Conservation (phyloP, 2,888 invertebrate genomes). For the Fragum whitleyi region DNA sequence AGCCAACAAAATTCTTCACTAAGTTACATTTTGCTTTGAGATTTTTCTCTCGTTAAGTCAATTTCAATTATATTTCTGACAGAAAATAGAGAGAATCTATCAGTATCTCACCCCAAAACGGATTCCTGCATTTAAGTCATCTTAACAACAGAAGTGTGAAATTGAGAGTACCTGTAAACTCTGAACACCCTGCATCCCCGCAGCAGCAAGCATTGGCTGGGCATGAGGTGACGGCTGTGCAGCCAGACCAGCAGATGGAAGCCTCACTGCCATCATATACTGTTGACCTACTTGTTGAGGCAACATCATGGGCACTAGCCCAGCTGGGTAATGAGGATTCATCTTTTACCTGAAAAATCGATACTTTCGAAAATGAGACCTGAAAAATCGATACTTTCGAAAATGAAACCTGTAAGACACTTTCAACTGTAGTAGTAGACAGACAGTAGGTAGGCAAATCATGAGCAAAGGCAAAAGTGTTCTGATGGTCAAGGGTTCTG, state of each 20-base stretch:
- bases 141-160: too few species aligned
- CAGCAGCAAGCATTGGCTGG: constrained; percentile 43
- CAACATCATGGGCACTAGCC: constrained; percentile 79
- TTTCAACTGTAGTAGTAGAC: neutral
- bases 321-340: constrained; percentile 74
- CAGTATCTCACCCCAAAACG: too few species aligned
- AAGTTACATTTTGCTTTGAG: too few species aligned
- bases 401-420: neutral
- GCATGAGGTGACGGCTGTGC: constrained; percentile 57
- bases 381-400: neutral
- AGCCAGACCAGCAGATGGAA: constrained; percentile 68
- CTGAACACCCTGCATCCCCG: constrained; percentile 41
- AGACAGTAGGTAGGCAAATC: neutral
- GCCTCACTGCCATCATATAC: constrained; percentile 78
- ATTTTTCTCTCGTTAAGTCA: too few species aligned
- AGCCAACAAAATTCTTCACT: too few species aligned
- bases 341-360: constrained; percentile 23
- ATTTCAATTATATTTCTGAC: too few species aligned
- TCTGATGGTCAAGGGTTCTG: too few species aligned
- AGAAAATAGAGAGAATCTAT: too few species aligned
- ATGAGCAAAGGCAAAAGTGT: too few species aligned
- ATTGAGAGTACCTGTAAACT: constrained; percentile 7
- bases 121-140: too few species aligned
- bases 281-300: constrained; percentile 71
- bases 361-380: neutral